Evolutionary conservation across 2,113 vertebrate species (phyloP), one percentile per base, ranked within the genome.

Genomic region (Phyllopteryx taeniolatus): DNA sequence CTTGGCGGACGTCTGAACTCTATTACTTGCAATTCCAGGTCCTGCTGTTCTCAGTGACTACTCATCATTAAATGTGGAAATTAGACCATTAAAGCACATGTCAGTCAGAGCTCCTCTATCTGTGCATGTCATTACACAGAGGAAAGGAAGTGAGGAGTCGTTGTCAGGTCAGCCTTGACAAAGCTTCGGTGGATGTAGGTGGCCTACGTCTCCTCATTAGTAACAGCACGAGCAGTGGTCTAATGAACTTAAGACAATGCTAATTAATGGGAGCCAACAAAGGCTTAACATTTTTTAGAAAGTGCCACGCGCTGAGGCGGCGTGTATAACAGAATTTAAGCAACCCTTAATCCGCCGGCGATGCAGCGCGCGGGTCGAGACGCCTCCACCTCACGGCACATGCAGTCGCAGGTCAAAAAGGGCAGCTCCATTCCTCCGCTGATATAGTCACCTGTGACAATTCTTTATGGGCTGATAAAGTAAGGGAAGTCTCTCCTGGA

Each of bases 201-300:
- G 93, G 91, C 92, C 85, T 73, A 89, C 83, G 83, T 74, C 81
- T 77, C 88, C 93, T 94, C 89, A 91, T 94, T 91, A 80, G 90
- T 76, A 85, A 94, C 95, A 94, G 91, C 90, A 87, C 85, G 90
- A 85, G 87, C 70, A 62, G 67, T 82, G 89, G 94, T 94, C 96
- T 98, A 97, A 98, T 95, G 95, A 95, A 96, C 95, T 96, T 97
- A 96, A 98, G 95, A 99, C 96, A 98, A 98, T 94, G 87, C 92
- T 87, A 97, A 99, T 98, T 98, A 99, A 93, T 93, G 82, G 91
- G 87, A 81, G 81, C 86, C 95, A 95, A 98, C 96, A 99, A 99
- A 95, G 93, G 95, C 92, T 89, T 91, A 91, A 91, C 95, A 93
- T 93, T 86, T 87, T 87, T 85, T 5, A 79, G 85, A 82, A 87